Conservation (phyloP, 1,140 invertebrate genomes). For the Parasteatoda tepidariorum region DNA sequence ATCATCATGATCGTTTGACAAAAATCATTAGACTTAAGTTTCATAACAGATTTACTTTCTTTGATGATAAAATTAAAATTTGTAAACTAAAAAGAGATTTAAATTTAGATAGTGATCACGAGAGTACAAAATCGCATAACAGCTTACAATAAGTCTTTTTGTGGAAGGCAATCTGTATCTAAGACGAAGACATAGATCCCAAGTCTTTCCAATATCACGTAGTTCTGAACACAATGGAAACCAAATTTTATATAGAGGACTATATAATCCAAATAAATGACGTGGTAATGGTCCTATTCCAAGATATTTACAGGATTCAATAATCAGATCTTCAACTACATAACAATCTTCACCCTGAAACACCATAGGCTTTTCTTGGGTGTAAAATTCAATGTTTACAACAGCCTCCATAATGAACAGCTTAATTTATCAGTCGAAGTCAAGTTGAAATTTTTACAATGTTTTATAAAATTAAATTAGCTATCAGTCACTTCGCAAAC, state of each 20-base stretch:
- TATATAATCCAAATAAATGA: slow-evolving; percentile 80
- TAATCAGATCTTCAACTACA: slow-evolving; percentile 78
- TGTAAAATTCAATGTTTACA: slow-evolving; percentile 38
- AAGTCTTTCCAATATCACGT: slow-evolving; percentile 71
- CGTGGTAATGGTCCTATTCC: slow-evolving; percentile 80
- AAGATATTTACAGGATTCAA: slow-evolving; percentile 76
- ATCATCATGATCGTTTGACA: no score
- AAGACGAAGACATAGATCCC: slow-evolving; percentile 77
- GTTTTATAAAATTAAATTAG: not conserved
- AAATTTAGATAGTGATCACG: no score
- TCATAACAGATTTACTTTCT: no score
- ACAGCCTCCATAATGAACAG: slow-evolving; percentile 19
- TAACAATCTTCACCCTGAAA: not conserved
- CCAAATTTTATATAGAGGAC: slow-evolving; percentile 75
- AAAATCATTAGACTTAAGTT: no score
- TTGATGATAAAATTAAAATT: no score
- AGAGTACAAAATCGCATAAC: no score
- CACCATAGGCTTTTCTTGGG: slow-evolving; percentile 26
- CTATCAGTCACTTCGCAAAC: no score
- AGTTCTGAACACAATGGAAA: slow-evolving; percentile 71
- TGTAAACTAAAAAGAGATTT: no score
- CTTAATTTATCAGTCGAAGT: no score
- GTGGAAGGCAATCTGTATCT: slow-evolving; percentile 79
- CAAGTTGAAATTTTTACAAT: no score
- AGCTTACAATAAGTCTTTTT: slow-evolving; percentile 69